A percentile compares a stretch with the other conserved stretches of the same genome.
Evolutionary conservation across 1,140 invertebrate species (phyloP).

Genomic region (Drosophila quadrilineata): DNA sequence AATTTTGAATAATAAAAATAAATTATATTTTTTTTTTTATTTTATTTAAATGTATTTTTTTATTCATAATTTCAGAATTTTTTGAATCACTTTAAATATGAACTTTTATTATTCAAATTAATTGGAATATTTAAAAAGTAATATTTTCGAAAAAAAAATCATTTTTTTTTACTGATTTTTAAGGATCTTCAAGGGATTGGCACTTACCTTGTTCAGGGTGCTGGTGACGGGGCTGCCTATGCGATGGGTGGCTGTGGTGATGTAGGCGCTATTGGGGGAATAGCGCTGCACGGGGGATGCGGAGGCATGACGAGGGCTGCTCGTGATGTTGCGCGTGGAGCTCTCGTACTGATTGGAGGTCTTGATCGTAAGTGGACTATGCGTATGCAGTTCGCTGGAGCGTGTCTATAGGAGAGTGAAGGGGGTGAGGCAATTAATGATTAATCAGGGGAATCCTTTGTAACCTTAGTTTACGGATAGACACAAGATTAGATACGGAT

Average conservation of each 20-base stretch:
- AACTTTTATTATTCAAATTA: too few relatives aligned
- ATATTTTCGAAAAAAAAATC: too few relatives aligned
- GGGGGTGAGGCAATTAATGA: not conserved
- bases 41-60: too few relatives aligned
- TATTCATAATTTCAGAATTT: too few relatives aligned
- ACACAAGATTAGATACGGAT: constrained; percentile 7
- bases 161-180: too few relatives aligned
- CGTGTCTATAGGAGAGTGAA: constrained; percentile 56
- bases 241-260: constrained; percentile 74
- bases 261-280: constrained; percentile 72
- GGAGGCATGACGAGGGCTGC: constrained; percentile 71
- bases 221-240: constrained; percentile 75
- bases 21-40: too few relatives aligned
- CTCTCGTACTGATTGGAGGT: constrained; percentile 73
- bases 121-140: too few relatives aligned
- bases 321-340: constrained; percentile 58
- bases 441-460: not conserved
- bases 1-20: too few relatives aligned
- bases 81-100: too few relatives aligned
- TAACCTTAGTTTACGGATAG: not conserved
- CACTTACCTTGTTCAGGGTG: constrained; percentile 65
- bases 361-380: constrained; percentile 80
- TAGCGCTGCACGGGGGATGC: constrained; percentile 75
- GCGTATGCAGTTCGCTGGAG: constrained; percentile 69
- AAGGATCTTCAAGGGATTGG: too few relatives aligned